Evolutionary conservation across 2,113 vertebrate species (phyloP).

Genomic region (Haliaeetus leucogaster): DNA sequence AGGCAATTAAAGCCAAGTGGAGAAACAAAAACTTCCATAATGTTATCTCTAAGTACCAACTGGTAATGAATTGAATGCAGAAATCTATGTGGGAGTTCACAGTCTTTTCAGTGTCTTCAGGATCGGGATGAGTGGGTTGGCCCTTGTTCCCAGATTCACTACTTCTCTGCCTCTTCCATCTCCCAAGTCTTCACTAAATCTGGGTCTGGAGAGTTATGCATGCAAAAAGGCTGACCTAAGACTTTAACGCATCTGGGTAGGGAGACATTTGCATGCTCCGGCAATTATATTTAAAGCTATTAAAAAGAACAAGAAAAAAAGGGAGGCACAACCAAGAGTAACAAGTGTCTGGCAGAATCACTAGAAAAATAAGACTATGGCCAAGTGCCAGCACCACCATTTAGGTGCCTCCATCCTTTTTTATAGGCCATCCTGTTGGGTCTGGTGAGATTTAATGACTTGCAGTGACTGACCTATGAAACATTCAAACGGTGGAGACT

Average conservation of each 20-base stretch:
- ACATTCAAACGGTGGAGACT: neutral
- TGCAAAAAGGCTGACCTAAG: slow-evolving; percentile 33
- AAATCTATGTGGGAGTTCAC: slow-evolving; percentile 17
- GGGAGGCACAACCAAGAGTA: neutral
- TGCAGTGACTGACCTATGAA: neutral
- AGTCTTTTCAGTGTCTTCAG: slow-evolving; percentile 22
- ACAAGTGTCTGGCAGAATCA: neutral
- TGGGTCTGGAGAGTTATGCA: neutral
- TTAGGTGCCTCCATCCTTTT: neutral
- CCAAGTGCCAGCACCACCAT: neutral
- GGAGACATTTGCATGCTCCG: neutral
- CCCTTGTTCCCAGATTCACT: neutral
- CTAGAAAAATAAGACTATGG: neutral
- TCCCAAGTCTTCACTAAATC: slow-evolving; percentile 36
- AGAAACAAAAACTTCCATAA: slow-evolving; percentile 64
- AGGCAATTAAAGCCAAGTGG: slow-evolving; percentile 65
- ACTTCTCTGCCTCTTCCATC: neutral
- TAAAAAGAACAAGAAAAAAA: neutral
- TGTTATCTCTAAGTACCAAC: slow-evolving; percentile 61
- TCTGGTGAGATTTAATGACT: neutral
- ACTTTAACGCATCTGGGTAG: neutral
- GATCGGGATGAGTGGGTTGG: neutral
- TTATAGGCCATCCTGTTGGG: neutral
- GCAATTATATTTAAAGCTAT: slow-evolving; percentile 19
- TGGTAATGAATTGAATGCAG: slow-evolving; percentile 39